Conservation (phyloP, 2,888 invertebrate species). For the Bruchidius siliquastri region DNA sequence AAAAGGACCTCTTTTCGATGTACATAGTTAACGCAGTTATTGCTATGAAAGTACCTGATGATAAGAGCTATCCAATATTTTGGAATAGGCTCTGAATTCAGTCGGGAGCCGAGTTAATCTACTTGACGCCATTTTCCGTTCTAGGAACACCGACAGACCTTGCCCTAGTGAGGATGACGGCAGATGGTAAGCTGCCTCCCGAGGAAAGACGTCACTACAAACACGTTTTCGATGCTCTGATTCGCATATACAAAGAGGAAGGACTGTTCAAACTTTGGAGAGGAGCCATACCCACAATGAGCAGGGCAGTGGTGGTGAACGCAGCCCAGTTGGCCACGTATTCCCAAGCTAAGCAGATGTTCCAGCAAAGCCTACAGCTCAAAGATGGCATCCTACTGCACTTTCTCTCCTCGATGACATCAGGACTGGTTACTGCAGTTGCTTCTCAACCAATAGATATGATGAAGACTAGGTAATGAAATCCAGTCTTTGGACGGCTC, state of each 20-base stretch:
- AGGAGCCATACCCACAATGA: constrained; percentile 80
- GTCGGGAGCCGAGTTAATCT: no score
- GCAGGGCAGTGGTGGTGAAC: constrained; percentile 97
- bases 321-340: constrained; percentile 97
- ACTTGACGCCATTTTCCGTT: not conserved
- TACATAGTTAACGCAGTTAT: no score
- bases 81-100: no score
- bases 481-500: no score
- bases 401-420: constrained; percentile 94
- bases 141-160: constrained; percentile 87
- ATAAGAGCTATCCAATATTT: no score
- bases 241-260: constrained; percentile 57
- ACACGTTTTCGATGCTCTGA: constrained; percentile 84
- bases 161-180: constrained; percentile 93
- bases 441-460: constrained; percentile 99
- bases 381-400: constrained; percentile 79
- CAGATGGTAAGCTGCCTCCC: constrained; percentile 86
- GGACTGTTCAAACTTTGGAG: constrained; percentile 76
- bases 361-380: constrained; percentile 58
- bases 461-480: constrained; percentile 91
- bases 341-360: constrained; percentile 76
- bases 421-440: constrained; percentile 91
- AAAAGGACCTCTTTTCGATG: no score
- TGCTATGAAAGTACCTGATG: no score
- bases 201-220: constrained; percentile 89